Base-by-base conservation (phyloP, 2,797 vertebrate genomes). In the Chrysocyon brachyurus region DNA sequence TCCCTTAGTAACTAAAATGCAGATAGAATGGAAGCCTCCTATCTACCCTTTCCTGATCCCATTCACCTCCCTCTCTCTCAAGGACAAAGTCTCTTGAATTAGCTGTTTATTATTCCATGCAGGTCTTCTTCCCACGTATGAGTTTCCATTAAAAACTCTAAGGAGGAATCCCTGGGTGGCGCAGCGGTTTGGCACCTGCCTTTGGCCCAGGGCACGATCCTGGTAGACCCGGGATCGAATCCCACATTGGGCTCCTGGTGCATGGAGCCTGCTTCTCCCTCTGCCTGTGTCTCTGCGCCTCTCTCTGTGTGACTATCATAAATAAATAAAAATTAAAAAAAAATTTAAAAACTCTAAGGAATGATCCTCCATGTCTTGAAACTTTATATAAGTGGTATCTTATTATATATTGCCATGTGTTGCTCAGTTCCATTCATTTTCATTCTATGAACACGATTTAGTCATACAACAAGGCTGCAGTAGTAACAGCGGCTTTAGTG, bases 321-420 rank as follows among this genome's bases (percentile, higher is more conserved):
- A 36, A 36, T 36, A 36, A 36, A 36, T 36, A 36, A 36, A 36
- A 36, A 36, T 36, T 36, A 36, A 36, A 36, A 36, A 36, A 36
- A 36, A 4, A 4, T 36, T 73, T 26, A 4, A 90, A 83, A 64
- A 73, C 52, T 15, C n/a, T n/a, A 52, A 88, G 33, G 33, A 72
- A 77, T 46, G 57, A 5, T 52, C 66, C 90, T 15, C 70, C 9
- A 61, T 68, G 28, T 52, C 87, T 66, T 57, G 49, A 79, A 91
- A 85, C 26, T 84, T 93, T n/a, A 84, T n/a, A 79, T 89, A 92
- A 57, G 57, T 95, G 40, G 11, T 15, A 70, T 82, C 49, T 73
- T 87, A 70, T 54, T 84, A 72, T 63, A 31, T n/a, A 9, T n/a
- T 70, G 40, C 66, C 31, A 56, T 7, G 26, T 12, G 54, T 14